These are phyloP conservation scores for Edolisoma coerulescens DNA, from an alignment of 2,113 vertebrate species.

Conservation along the genomic window DNA sequence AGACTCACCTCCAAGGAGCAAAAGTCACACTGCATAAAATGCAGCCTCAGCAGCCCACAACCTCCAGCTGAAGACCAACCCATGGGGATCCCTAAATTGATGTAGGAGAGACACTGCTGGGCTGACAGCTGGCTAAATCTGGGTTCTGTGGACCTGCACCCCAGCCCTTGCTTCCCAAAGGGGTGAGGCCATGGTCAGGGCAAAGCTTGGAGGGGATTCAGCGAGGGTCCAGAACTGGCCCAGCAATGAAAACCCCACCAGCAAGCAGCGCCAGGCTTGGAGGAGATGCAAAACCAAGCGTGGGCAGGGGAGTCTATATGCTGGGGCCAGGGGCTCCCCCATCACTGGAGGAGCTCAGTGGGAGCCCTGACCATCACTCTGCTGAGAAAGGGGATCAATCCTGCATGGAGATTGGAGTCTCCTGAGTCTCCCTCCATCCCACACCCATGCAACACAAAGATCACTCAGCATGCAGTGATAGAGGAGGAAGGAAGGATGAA, in stretches of 20 bases:
- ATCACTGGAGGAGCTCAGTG: background rate
- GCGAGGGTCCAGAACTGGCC: background rate
- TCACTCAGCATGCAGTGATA: slow-evolving; percentile 45
- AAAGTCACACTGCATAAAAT: background rate
- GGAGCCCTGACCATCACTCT: background rate
- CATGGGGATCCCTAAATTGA: background rate
- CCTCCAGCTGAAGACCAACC: background rate
- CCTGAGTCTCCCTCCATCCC: background rate
- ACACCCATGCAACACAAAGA: slow-evolving; percentile 15
- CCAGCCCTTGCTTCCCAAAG: background rate
- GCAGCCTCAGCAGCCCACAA: background rate
- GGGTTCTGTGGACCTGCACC: background rate
- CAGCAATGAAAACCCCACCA: background rate
- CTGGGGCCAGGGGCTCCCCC: background rate
- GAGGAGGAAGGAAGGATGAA: background rate
- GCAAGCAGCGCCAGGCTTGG: background rate
- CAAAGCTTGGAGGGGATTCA: background rate
- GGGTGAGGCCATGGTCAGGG: background rate
- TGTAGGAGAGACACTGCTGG: background rate
- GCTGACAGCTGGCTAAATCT: background rate
- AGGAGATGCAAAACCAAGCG: background rate
- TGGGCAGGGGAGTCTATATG: background rate
- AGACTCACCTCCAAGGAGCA: background rate
- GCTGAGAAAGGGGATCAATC: background rate
- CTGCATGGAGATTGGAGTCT: background rate